These are phyloP conservation scores for Nesospiza acunhae DNA, from an alignment of 2,113 vertebrate species.

Conservation along the genomic window DNA sequence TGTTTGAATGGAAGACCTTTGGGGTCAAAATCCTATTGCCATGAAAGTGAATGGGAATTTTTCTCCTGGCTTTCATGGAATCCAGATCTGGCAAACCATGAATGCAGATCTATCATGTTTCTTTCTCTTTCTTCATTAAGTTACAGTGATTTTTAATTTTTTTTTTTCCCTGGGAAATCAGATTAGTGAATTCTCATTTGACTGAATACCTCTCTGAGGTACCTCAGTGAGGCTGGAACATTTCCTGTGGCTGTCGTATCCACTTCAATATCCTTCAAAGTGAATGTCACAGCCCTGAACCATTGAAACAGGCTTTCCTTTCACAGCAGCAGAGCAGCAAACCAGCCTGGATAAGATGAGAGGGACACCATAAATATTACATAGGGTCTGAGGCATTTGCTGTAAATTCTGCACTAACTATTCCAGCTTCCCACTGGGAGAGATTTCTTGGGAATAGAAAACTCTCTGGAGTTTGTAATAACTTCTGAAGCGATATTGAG, in stretches of 20 bases:
- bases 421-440: constrained; percentile 49
- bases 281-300: neutral
- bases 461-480: constrained; percentile 34
- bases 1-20: neutral
- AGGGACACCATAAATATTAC: constrained; percentile 46
- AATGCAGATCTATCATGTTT: neutral
- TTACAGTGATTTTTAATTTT: neutral
- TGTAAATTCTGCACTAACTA: constrained; percentile 24
- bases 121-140: constrained; percentile 25
- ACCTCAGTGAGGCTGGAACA: neutral
- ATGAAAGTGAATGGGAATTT: neutral
- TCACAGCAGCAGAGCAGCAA: constrained; percentile 36
- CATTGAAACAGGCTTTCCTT: constrained; percentile 38
- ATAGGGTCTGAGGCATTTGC: constrained; percentile 29
- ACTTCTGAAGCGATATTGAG: neutral
- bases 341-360: constrained; percentile 51
- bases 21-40: neutral
- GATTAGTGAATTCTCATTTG: constrained; percentile 42
- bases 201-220: neutral
- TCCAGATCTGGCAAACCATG: neutral
- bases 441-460: constrained; percentile 51
- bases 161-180: neutral
- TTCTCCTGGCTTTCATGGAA: neutral
- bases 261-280: constrained; percentile 30
- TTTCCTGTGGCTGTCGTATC: constrained; percentile 49